Evolutionary conservation across 2,113 vertebrate genomes (phyloP).

Genomic region (Bombycilla garrulus): DNA sequence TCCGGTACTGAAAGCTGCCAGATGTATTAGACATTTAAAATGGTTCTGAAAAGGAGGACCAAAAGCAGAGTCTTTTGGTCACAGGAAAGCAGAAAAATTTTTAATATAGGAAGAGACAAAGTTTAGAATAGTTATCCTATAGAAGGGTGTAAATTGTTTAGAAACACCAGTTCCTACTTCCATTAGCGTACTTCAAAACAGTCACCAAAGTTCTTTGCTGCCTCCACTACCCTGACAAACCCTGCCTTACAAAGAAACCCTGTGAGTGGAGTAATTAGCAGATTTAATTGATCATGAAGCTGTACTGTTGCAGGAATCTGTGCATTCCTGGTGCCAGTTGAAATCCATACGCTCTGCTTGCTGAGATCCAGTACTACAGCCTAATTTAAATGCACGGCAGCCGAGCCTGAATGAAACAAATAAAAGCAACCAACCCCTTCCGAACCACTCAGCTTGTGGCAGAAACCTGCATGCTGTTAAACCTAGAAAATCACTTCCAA

Average conservation of each 20-base stretch:
- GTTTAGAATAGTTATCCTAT: neutral
- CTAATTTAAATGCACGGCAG: accelerated
- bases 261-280: neutral
- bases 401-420: neutral
- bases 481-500: neutral
- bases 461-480: neutral
- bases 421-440: neutral
- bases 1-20: neutral
- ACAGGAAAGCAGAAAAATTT: neutral
- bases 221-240: neutral
- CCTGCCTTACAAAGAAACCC: neutral
- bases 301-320: neutral
- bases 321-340: neutral
- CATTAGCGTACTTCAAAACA: neutral
- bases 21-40: neutral
- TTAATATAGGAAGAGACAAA: neutral
- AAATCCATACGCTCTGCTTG: neutral
- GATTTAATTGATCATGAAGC: neutral
- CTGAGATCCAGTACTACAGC: neutral
- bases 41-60: neutral
- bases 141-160: neutral
- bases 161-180: neutral
- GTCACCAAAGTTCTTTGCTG: neutral
- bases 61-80: neutral
- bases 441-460: neutral